These are phyloP conservation scores for Ictidomys tridecemlineatus DNA, from an alignment of 2,113 vertebrate species.

Conservation along the genomic window DNA sequence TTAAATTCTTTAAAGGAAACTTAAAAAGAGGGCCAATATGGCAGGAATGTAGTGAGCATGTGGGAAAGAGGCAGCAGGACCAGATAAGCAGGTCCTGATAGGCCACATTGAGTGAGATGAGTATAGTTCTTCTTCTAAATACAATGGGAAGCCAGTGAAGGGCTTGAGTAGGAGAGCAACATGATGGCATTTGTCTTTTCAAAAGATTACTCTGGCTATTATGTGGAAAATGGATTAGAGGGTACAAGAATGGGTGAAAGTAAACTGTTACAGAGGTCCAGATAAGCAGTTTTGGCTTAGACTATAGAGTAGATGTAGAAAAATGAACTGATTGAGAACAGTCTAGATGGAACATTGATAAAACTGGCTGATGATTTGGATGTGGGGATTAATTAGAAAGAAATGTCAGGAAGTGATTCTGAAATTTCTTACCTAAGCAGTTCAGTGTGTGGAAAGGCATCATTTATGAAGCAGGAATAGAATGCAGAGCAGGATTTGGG, in stretches of 20 bases:
- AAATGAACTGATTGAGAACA: not conserved
- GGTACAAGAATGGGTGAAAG: not conserved
- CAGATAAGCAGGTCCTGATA: constrained; percentile 9
- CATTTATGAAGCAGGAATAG: not conserved
- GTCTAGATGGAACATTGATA: not conserved
- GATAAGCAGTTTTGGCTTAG: not conserved
- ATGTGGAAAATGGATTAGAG: not conserved
- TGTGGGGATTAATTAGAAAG: not conserved
- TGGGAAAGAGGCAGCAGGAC: not conserved
- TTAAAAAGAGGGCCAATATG: constrained; percentile 25
- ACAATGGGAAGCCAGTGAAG: not conserved
- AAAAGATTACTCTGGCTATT: constrained; percentile 13
- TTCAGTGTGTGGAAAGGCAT: not conserved
- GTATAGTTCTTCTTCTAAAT: constrained; percentile 29
- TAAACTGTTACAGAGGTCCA: constrained; percentile 12
- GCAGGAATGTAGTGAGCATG: not conserved
- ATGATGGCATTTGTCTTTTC: constrained; percentile 53
- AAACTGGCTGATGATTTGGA: not conserved
- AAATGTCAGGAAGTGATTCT: not conserved
- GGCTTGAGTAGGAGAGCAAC: not conserved
- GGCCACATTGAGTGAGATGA: not conserved
- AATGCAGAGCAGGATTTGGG: not conserved
- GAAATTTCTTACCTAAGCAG: not conserved
- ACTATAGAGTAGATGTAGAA: not conserved
- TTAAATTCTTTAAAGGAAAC: constrained; percentile 45